Conservation (phyloP, 2,797 vertebrate genomes). For the Acanthornis magna region DNA sequence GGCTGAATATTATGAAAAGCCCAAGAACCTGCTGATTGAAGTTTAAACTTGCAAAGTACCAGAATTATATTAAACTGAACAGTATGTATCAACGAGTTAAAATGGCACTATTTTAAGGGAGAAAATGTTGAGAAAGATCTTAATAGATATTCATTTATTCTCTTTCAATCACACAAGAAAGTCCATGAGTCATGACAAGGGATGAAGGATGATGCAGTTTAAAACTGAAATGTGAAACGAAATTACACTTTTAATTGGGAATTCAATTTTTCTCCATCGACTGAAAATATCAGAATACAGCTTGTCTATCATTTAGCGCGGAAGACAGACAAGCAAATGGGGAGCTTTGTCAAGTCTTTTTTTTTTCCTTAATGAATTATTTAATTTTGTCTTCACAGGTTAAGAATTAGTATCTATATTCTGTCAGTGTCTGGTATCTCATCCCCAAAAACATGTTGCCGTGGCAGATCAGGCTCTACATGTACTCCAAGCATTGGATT, state of each 20-base stretch:
- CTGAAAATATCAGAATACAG: background rate
- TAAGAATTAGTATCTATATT: background rate
- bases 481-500: background rate
- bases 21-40: background rate
- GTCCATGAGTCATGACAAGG: constrained; percentile 29
- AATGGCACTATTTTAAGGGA: background rate
- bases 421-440: background rate
- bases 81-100: constrained; percentile 25
- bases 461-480: background rate
- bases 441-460: background rate
- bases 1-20: background rate
- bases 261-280: constrained; percentile 1
- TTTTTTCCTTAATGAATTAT: background rate
- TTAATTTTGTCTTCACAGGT: background rate
- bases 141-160: constrained; percentile 5
- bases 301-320: background rate
- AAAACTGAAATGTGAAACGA: constrained; percentile 45
- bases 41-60: background rate
- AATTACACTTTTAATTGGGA: constrained; percentile 61
- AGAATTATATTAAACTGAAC: constrained; percentile 30
- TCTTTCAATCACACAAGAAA: constrained; percentile 35
- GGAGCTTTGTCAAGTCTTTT: background rate
- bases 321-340: background rate
- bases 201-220: constrained; percentile 41
- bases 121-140: background rate